Conservation (phyloP, 2,888 invertebrate species). For the Pyrocoelia pectoralis region DNA sequence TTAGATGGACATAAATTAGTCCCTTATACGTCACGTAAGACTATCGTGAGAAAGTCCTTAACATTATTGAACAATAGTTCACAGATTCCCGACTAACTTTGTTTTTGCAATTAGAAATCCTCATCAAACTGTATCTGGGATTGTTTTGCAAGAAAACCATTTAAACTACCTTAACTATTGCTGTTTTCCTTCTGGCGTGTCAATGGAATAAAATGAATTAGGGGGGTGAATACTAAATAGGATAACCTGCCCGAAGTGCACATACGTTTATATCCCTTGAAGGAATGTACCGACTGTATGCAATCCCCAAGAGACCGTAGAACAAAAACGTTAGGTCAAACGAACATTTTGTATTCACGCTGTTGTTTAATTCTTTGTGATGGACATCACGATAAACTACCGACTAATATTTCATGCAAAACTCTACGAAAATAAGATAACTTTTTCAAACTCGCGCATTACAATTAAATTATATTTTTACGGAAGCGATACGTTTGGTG, state of each 20-base stretch:
- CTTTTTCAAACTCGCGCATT: slow-evolving; percentile 8
- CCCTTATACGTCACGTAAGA: no score
- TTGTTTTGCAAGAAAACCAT: no score
- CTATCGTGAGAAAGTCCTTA: no score
- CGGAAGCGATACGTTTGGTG: neutral
- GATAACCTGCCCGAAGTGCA: neutral
- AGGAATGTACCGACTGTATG: slow-evolving; percentile 11
- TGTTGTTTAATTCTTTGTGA: slow-evolving; percentile 42
- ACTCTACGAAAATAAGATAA: slow-evolving; percentile 36
- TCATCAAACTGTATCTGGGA: no score
- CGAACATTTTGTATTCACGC: slow-evolving; percentile 43
- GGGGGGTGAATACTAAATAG: neutral
- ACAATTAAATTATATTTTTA: slow-evolving; percentile 30
- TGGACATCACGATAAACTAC: slow-evolving; percentile 42
- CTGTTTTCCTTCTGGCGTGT: no score
- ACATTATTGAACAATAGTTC: no score
- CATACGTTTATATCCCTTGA: neutral
- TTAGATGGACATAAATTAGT: no score
- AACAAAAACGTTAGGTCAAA: slow-evolving; percentile 34
- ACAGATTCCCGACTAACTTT: no score
- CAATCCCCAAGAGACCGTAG: slow-evolving; percentile 19
- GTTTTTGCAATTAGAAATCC: no score
- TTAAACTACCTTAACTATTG: no score
- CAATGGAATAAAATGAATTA: no score
- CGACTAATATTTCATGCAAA: slow-evolving; percentile 45